Percentiles rank a stretch among this genome's conserved stretches.
Evolutionary conservation across 1,140 invertebrate genomes (phyloP).

Genomic region (Araneus ventricosus): DNA sequence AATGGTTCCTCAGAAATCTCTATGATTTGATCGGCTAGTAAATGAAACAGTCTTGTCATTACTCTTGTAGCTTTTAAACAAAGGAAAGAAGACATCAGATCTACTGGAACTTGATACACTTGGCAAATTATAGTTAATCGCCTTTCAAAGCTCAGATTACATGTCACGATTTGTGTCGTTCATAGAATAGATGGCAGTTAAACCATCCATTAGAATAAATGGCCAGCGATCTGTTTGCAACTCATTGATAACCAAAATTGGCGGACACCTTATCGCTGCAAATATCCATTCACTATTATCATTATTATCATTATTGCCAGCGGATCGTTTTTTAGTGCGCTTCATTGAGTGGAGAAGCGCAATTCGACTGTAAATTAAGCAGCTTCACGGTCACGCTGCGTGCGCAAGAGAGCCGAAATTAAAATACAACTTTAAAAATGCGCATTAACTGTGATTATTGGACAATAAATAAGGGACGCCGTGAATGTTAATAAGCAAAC

Average conservation of each 20-base stretch:
- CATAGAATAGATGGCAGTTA: neutral
- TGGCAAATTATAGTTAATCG: neutral
- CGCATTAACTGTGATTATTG: neutral
- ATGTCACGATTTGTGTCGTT: slow-evolving; percentile 3
- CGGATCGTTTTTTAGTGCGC: too few relatives aligned
- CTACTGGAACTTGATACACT: too few relatives aligned
- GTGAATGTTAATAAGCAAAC: neutral
- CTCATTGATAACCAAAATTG: neutral
- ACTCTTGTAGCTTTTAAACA: too few relatives aligned
- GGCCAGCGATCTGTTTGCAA: neutral
- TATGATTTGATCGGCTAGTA: too few relatives aligned
- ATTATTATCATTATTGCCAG: neutral
- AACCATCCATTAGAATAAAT: slow-evolving; percentile 11
- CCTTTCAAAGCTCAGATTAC: neutral
- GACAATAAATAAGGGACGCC: neutral
- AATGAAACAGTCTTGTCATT: too few relatives aligned
- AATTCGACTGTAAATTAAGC: too few relatives aligned
- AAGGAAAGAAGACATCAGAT: too few relatives aligned
- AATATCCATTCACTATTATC: neutral
- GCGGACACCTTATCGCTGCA: neutral
- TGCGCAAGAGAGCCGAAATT: too few relatives aligned
- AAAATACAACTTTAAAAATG: neutral
- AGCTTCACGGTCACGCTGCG: too few relatives aligned
- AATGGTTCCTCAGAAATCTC: too few relatives aligned
- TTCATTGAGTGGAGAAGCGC: too few relatives aligned